These are phyloP conservation scores for Panzeria rudis DNA, from an alignment of 2,888 invertebrate species.

Conservation along the genomic window DNA sequence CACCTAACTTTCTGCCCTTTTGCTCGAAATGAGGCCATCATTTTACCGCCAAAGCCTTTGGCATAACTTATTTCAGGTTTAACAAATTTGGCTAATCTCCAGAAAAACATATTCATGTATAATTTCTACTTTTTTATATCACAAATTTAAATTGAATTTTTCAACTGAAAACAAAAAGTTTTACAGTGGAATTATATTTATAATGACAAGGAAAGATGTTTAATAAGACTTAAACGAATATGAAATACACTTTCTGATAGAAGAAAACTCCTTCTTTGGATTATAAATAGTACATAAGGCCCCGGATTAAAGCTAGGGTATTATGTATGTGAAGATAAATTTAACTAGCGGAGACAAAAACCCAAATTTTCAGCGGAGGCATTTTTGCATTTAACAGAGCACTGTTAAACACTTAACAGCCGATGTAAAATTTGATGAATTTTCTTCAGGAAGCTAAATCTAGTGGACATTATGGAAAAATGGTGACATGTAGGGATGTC, in stretches of 20 bases:
- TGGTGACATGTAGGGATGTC: too few relatives aligned
- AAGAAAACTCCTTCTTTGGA: too few relatives aligned
- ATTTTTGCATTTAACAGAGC: too few relatives aligned
- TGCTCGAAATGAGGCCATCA: slow-evolving; percentile 1
- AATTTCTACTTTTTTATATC: not conserved
- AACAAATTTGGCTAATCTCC: slow-evolving; percentile 64
- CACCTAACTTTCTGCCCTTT: not conserved
- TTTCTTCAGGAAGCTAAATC: too few relatives aligned
- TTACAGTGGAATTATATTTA: slow-evolving; percentile 10
- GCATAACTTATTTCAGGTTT: slow-evolving; percentile 32
- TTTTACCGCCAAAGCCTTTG: slow-evolving; percentile 35
- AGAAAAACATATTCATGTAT: slow-evolving; percentile 48
- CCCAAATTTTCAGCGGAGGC: too few relatives aligned
- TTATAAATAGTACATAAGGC: too few relatives aligned
- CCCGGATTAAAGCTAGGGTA: too few relatives aligned
- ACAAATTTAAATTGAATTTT: slow-evolving; percentile 58
- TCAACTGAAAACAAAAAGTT: slow-evolving; percentile 22
- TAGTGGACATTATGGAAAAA: too few relatives aligned
- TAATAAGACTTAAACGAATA: not conserved
- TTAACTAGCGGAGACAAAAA: too few relatives aligned
- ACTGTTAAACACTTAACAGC: too few relatives aligned
- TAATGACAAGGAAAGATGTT: not conserved
- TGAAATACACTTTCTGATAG: not conserved
- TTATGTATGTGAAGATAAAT: too few relatives aligned
- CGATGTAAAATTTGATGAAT: too few relatives aligned